Conservation (phyloP, 2,797 vertebrate genomes). For the Philypnodon macrostomus region DNA sequence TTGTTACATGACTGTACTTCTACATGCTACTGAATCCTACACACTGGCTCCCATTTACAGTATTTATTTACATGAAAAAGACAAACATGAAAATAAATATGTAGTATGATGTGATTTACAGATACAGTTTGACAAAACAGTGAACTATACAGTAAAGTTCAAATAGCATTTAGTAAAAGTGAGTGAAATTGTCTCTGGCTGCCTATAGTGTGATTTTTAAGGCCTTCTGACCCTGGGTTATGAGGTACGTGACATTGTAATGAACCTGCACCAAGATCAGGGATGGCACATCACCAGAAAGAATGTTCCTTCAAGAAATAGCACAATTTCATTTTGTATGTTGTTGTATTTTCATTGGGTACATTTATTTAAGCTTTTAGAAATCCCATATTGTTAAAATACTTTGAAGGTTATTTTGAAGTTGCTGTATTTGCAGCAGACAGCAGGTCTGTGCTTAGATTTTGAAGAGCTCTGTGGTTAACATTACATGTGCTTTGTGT, state of each 20-base stretch:
- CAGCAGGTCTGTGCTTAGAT: too few species aligned
- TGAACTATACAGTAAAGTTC: background rate
- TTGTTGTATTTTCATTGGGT: background rate
- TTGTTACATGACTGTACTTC: too few species aligned
- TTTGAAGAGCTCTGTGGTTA: constrained; percentile 38
- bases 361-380: background rate
- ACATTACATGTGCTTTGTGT: constrained; percentile 20
- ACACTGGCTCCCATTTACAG: too few species aligned
- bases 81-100: background rate
- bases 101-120: background rate
- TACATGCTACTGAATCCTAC: too few species aligned
- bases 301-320: background rate
- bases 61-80: background rate
- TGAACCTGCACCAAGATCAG: background rate
- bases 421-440: too few species aligned
- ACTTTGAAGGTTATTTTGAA: constrained; percentile 2
- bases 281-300: background rate
- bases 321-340: background rate
- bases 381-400: background rate
- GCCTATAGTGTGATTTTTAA: background rate
- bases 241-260: background rate
- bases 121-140: background rate
- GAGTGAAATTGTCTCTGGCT: constrained; percentile 5
- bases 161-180: constrained; percentile 10
- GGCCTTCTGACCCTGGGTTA: background rate